Base-by-base conservation (phyloP, 2,888 invertebrate genomes). In the Eremobia ochroleuca region DNA sequence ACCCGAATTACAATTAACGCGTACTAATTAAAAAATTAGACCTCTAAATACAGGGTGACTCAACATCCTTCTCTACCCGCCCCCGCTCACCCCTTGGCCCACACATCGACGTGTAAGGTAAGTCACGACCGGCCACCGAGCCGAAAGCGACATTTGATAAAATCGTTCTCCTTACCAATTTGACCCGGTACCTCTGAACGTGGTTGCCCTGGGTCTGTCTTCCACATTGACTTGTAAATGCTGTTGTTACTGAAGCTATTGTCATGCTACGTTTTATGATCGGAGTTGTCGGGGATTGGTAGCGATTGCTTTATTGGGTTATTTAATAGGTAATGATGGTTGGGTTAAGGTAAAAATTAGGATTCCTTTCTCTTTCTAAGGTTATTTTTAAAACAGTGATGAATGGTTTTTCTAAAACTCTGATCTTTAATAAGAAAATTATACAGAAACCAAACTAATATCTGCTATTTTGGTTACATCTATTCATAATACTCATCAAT, bases 71-170 rank as follows among this genome's bases (percentile, higher is more conserved):
- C 0, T 49, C 13, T 6, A 0, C 4, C 40, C 91, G 91, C 92
- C 82, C 13, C 11, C 73, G 79, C 91, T 82, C 80, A 11, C 83
- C 13, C 59, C 73, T 91, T 87, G 77, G 3, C 13, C 86, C 86
- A 72, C 31, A 73, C 82, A 77, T 83, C 78, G 89, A 92, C 95
- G 91, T 92, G 94, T 95, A 96, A 95, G 95, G 96, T 94, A 95
- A 96, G 96, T 96, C 96, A 96, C 96, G 96, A 96, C 91, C 93
- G 94, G 93, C 94, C 94, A 94, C 94, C 94, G 94, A 93, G 94
- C 95, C 94, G 93, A 94, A 95, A 93, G 94, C 94, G 94, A 95
- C 95, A 92, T 94, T 94, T 92, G 96, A 96, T 96, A 96, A 94
- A 92, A 96, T 96, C 96, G 95, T 93, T 93, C 95, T 93, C 92